These are phyloP conservation scores for Mohoua ochrocephala DNA, from an alignment of 2,113 vertebrate genomes.

Conservation along the genomic window DNA sequence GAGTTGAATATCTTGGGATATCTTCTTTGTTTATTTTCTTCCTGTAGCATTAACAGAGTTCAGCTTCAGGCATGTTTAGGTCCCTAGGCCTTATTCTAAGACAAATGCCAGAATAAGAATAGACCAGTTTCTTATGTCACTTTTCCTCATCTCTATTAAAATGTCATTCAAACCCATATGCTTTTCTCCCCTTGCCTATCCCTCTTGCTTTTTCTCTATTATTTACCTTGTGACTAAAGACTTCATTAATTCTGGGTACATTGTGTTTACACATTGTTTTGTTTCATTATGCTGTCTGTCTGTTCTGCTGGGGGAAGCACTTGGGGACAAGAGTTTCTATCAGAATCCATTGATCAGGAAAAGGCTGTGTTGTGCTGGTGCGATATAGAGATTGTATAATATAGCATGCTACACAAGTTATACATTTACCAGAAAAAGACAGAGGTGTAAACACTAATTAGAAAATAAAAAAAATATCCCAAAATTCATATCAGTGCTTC, in stretches of 20 bases:
- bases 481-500: accelerated
- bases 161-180: not conserved
- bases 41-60: not conserved
- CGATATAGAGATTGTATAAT: not conserved
- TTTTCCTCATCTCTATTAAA: not conserved
- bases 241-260: slow-evolving; percentile 10
- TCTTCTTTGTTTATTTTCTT: not conserved
- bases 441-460: not conserved
- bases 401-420: not conserved
- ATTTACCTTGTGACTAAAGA: not conserved
- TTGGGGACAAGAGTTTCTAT: not conserved
- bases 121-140: not conserved
- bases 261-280: slow-evolving; percentile 1
- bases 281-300: not conserved
- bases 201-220: not conserved
- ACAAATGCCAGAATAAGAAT: not conserved
- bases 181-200: not conserved
- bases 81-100: not conserved
- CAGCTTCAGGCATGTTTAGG: not conserved
- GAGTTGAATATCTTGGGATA: not conserved
- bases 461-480: accelerated
- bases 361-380: not conserved
- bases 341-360: not conserved
- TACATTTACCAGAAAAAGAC: not conserved
- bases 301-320: not conserved